Evolutionary conservation across 2,888 invertebrate species (phyloP), one percentile per base, ranked within the genome.

Genomic region (Orthosia incerta): DNA sequence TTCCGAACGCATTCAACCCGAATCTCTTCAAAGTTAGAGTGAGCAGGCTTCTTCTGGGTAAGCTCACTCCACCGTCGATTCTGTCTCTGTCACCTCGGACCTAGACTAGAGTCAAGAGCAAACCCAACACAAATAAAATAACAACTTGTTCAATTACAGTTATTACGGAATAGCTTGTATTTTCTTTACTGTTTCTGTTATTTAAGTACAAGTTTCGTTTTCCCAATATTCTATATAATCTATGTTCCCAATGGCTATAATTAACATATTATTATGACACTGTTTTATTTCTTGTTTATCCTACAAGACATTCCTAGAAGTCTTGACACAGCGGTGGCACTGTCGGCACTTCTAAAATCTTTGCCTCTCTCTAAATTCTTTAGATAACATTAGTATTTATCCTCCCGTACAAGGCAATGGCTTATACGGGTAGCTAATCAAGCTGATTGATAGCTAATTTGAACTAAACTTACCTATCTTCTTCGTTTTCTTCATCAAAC

Each of bases 361-460:
- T 80, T 50, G 60, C 26, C 67, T 74, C 61, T 77, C 68, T 80
- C 69, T 63, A 71, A 70, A 83, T 83, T 69, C 70, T 46, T 80
- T 20, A 67, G 46, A 74, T 74, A 26, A 12, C 56, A 55, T 70
- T 46, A 62, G 26, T 53, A 70, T 51, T 26, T 63, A 83, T 60
- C 50, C 59, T 48, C 12, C 66, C 70, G 7, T 75, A 75, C 11
- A 80, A 67, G 81, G 81, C 53, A 51, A 39, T n/a, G 5, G 20
- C 75, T 11, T 74, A 80, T 15, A 71, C 16, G 76, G 57, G 12
- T 46, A 50, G 18, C 23, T 74, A 67, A 80, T 75, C 56, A 48
- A 61, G 50, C 20, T 75, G 80, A 83, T 83, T 68, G 64, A 67
- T 46, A 31, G 16, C 60, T 70, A 80, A 80, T 84, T 81, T 75